Evolutionary conservation across 2,797 vertebrate species (phyloP).

Genomic region (Falco concolor): DNA sequence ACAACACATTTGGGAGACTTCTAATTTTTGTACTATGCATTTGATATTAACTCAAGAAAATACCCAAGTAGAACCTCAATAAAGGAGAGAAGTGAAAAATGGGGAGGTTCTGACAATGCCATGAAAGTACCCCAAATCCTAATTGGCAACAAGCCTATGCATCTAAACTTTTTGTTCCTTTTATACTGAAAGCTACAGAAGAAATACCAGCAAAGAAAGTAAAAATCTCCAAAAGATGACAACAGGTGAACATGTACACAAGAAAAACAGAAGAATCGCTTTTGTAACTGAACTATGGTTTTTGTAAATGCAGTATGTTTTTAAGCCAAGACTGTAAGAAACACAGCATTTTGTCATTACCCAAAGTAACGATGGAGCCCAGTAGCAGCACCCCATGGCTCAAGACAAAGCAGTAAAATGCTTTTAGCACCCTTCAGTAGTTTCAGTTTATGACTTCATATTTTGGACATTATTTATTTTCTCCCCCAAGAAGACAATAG

Average conservation of each 20-base stretch:
- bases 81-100: neutral
- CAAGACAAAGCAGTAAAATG: neutral
- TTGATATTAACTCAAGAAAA: neutral
- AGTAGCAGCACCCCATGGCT: neutral
- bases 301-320: neutral
- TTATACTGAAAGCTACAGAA: neutral
- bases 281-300: neutral
- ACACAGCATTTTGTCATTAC: neutral
- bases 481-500: neutral
- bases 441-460: neutral
- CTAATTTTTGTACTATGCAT: neutral
- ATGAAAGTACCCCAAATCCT: neutral
- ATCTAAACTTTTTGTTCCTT: neutral
- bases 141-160: neutral
- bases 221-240: neutral
- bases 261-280: neutral
- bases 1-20: neutral
- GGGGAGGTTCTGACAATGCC: neutral
- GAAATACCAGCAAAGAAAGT: neutral
- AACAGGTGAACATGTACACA: neutral
- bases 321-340: neutral
- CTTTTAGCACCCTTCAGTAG: neutral
- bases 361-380: neutral
- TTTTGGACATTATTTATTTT: neutral
- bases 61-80: neutral